Evolutionary conservation across 1,140 invertebrate species (phyloP).

Genomic region (Hylaeus volcanicus): DNA sequence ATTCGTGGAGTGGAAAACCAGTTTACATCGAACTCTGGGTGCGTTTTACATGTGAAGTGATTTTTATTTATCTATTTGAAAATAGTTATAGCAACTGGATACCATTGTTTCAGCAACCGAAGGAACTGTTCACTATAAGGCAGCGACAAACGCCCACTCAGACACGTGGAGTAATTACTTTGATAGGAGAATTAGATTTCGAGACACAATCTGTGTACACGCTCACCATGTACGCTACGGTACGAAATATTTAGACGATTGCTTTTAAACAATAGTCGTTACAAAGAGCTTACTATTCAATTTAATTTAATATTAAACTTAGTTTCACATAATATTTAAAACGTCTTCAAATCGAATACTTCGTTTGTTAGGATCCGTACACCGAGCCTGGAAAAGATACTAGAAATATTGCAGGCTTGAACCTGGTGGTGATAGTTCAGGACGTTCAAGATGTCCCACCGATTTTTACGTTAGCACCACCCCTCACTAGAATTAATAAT

Average conservation of each 20-base stretch:
- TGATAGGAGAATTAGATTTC: slow-evolving; percentile 89
- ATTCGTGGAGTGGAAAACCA: slow-evolving; percentile 87
- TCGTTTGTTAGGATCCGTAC: slow-evolving; percentile 87
- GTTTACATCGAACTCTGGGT: slow-evolving; percentile 91
- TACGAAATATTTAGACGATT: slow-evolving; percentile 77
- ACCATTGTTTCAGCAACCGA: slow-evolving; percentile 73
- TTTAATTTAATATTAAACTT: no score
- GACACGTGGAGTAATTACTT: slow-evolving; percentile 88
- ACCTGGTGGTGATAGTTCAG: slow-evolving; percentile 89
- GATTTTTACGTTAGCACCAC: slow-evolving; percentile 89
- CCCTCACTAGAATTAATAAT: slow-evolving; percentile 85
- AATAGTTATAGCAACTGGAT: no score
- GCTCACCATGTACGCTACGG: slow-evolving; percentile 89
- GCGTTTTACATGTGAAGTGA: slow-evolving; percentile 51
- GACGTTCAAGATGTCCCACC: slow-evolving; percentile 94
- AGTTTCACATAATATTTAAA: not conserved
- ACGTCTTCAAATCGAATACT: not conserved
- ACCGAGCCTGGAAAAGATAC: slow-evolving; percentile 89
- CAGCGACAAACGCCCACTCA: slow-evolving; percentile 87
- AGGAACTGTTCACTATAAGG: slow-evolving; percentile 86
- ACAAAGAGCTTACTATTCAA: not conserved
- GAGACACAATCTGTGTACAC: slow-evolving; percentile 92
- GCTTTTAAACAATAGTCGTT: not conserved
- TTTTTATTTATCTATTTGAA: not conserved
- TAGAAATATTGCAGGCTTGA: slow-evolving; percentile 90